Percentiles rank a stretch among this genome's conserved stretches.
phyloP scores from a whole-genome alignment of 1,140 invertebrate genomes.

The Eueides isabella region DNA sequence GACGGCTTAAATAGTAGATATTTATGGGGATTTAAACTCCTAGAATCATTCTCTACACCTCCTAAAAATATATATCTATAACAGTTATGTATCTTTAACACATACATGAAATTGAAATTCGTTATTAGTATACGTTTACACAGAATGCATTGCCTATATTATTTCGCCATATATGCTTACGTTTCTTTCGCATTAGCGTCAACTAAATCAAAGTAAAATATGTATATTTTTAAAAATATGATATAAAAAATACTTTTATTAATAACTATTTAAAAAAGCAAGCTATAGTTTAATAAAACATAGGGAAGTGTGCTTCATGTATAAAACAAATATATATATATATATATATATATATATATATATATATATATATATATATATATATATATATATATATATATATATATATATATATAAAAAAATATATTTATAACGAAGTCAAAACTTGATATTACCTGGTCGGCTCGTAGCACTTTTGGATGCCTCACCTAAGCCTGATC shows the following conservation, averaged over 20 bases:
- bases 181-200: background rate
- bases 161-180: background rate
- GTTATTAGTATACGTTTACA: background rate
- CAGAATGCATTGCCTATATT: background rate
- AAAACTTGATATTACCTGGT: background rate
- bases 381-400: no score
- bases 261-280: background rate
- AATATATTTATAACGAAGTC: no score
- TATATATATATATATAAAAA: no score
- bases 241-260: background rate
- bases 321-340: no score
- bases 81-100: background rate
- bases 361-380: no score
- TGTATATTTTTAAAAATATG: background rate
- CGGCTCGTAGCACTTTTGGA: background rate
- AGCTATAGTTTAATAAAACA: no score
- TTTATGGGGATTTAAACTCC: conserved; percentile 96
- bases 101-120: background rate
- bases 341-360: no score
- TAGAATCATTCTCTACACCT: conserved; percentile 86
- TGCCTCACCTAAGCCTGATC: conserved; percentile 76
- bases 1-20: conserved; percentile 98
- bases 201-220: background rate
- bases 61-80: conserved; percentile 20
- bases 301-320: no score